phyloP scores from a whole-genome alignment of 2,113 vertebrate species.

The Talpa occidentalis region DNA sequence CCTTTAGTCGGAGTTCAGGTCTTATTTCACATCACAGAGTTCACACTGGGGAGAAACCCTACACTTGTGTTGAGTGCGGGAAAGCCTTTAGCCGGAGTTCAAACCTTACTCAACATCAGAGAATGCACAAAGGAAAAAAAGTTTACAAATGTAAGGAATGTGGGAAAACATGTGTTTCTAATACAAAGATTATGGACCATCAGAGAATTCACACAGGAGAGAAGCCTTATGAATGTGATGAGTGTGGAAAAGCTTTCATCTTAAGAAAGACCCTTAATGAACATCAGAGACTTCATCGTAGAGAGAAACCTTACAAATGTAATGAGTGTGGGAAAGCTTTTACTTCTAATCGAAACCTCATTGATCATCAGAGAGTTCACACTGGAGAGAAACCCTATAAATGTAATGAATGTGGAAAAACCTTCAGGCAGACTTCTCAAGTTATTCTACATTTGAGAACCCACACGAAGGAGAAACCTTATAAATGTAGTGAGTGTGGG shows the following conservation, averaged over 20 bases:
- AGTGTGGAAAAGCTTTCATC: conserved; percentile 81
- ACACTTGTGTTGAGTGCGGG: conserved; percentile 79
- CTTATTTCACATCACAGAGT: conserved; percentile 80
- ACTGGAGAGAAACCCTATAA: conserved; percentile 80
- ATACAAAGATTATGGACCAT: conserved; percentile 80
- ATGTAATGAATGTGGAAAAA: conserved; percentile 79
- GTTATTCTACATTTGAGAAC: conserved; percentile 84
- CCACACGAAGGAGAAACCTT: conserved; percentile 86
- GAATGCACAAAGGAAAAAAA: conserved; percentile 78
- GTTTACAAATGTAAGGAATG: conserved; percentile 80
- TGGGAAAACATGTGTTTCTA: conserved; percentile 76
- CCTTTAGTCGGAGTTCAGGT: conserved; percentile 80
- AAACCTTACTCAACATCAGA: conserved; percentile 82
- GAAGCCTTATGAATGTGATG: conserved; percentile 75
- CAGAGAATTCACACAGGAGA: conserved; percentile 81
- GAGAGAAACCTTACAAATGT: conserved; percentile 82
- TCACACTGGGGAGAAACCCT: conserved; percentile 84
- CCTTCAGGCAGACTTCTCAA: conserved; percentile 85
- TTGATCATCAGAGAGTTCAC: conserved; percentile 80
- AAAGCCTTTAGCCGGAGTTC: conserved; percentile 82
- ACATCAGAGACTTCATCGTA: conserved; percentile 81
- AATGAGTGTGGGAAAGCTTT: conserved; percentile 82
- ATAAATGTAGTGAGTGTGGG: conserved; percentile 76
- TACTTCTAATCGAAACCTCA: conserved; percentile 77
- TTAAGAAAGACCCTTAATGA: conserved; percentile 73